Evolutionary conservation across 2,113 vertebrate genomes (phyloP).

Genomic region (Eurypyga helias): DNA sequence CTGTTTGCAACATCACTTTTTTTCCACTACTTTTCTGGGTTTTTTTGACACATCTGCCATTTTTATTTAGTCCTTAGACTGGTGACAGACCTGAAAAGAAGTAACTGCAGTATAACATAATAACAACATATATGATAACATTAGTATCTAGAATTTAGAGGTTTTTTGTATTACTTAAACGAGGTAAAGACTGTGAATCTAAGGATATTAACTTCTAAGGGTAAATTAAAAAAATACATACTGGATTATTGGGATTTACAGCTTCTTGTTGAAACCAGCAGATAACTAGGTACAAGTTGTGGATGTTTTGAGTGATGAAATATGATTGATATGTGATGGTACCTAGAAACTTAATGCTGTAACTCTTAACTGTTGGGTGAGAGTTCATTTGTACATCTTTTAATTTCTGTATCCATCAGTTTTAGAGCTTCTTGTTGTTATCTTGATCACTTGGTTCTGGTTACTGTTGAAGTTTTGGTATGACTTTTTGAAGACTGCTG

Average conservation of each 20-base stretch:
- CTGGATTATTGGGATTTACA: background rate
- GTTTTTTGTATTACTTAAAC: background rate
- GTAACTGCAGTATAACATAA: background rate
- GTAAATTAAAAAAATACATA: background rate
- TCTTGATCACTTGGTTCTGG: background rate
- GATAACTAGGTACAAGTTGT: background rate
- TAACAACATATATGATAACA: background rate
- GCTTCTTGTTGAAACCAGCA: background rate
- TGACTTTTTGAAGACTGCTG: background rate
- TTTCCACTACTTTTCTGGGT: background rate
- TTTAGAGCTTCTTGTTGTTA: background rate
- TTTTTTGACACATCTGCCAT: background rate
- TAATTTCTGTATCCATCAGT: background rate
- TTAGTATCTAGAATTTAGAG: background rate
- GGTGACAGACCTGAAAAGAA: background rate
- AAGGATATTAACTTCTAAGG: background rate
- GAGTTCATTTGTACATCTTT: background rate
- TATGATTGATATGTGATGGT: background rate
- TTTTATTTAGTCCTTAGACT: background rate
- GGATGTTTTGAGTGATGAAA: background rate
- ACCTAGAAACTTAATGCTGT: background rate
- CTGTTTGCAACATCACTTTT: background rate
- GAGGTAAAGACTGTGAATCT: background rate
- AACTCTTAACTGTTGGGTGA: background rate
- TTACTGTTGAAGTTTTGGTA: background rate